phyloP scores from a whole-genome alignment of 2,113 vertebrate species.

The Perca fluviatilis region DNA sequence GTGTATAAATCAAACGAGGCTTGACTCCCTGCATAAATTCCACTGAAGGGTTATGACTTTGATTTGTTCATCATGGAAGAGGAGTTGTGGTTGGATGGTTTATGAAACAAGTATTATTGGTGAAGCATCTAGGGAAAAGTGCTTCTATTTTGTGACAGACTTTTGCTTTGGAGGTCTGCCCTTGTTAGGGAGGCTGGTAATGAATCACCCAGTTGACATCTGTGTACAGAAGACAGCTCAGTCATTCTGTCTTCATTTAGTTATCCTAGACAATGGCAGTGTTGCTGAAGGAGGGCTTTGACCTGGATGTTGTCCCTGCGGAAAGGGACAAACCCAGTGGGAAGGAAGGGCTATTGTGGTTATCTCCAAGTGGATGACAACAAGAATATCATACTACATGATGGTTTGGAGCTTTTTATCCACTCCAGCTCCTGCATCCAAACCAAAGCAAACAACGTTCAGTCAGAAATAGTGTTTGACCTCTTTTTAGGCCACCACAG shows the following conservation, averaged over 20 bases:
- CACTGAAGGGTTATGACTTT: conserved; percentile 50
- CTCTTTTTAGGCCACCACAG: conserved; percentile 45
- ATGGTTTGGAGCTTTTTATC: conserved; percentile 53
- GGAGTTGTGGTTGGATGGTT: conserved; percentile 55
- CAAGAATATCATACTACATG: conserved; percentile 69
- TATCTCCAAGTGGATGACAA: conserved; percentile 58
- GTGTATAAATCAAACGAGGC: conserved; percentile 59
- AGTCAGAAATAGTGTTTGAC: conserved; percentile 72
- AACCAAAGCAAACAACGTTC: conserved; percentile 74
- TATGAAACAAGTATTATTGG: conserved; percentile 50
- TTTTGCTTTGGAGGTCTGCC: conserved; percentile 17
- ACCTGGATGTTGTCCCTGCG: conserved; percentile 37
- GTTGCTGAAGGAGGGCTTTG: conserved; percentile 48
- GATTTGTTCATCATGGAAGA: conserved; percentile 45
- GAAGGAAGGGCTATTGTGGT: conserved; percentile 80
- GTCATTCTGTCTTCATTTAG: conserved; percentile 22
- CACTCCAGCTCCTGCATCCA: conserved; percentile 43
- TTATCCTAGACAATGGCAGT: conserved; percentile 53
- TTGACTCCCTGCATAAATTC: conserved; percentile 62
- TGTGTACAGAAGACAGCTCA: conserved; percentile 50
- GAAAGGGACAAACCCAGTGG: conserved; percentile 59
- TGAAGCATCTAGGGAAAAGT: conserved; percentile 33
- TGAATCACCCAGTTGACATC: conserved; percentile 55
- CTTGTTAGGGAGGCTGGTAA: conserved; percentile 29
- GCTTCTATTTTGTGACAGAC: conserved; percentile 45